Percentiles rank a stretch among this genome's conserved stretches.
phyloP scores from a whole-genome alignment of 2,113 vertebrate species.

The Ascaphus truei region DNA sequence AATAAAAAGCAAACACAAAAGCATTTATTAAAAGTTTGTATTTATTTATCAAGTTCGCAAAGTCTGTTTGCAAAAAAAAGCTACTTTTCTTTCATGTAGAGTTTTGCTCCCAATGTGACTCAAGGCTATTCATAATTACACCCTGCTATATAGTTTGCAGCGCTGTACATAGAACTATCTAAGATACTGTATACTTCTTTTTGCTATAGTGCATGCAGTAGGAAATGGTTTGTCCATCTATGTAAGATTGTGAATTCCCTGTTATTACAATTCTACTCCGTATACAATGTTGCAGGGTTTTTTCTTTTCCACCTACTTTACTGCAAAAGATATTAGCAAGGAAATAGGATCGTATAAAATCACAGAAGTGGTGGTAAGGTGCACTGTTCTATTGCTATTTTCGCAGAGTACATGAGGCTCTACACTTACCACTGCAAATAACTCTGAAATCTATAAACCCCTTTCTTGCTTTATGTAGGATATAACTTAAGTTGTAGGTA shows the following conservation, averaged over 20 bases:
- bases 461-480: not conserved
- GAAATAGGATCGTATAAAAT: constrained; percentile 18
- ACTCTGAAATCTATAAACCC: constrained; percentile 14
- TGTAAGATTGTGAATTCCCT: not conserved
- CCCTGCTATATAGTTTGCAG: no score
- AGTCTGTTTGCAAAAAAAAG: no score
- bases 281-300: no score
- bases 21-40: no score
- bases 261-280: not conserved
- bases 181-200: no score
- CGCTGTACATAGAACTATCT: no score
- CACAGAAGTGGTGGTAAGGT: not conserved
- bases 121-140: no score
- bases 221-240: not conserved
- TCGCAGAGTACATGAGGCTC: not conserved
- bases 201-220: not conserved
- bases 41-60: no score
- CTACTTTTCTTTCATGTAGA: no score
- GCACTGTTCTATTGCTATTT: not conserved
- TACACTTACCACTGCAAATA: constrained; percentile 3
- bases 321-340: constrained; percentile 3
- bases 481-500: constrained; percentile 2
- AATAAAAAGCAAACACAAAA: no score
- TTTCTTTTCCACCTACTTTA: not conserved
- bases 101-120: no score